Conservation (phyloP, 2,797 vertebrate species). For the Micropoecilia bifurca region DNA sequence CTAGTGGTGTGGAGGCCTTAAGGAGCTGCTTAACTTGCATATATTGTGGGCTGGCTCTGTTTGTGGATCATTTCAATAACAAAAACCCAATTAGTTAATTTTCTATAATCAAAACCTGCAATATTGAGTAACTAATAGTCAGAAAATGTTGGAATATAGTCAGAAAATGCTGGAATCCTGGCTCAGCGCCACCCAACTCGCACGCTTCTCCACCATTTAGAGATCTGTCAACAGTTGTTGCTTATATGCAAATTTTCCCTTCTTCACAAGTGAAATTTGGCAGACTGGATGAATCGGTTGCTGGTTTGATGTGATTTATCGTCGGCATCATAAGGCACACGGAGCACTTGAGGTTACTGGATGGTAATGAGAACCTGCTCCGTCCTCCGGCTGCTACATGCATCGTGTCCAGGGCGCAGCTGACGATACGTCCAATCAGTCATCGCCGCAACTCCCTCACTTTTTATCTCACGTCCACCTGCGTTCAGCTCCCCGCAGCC, state of each 20-base stretch:
- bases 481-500: conserved; percentile 26
- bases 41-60: neutral
- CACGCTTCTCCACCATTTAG: neutral
- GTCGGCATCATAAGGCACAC: conserved; percentile 14
- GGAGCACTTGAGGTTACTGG: conserved; percentile 29
- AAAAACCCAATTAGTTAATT: neutral
- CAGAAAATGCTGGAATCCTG: neutral
- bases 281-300: conserved; percentile 7
- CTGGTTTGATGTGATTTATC: conserved; percentile 41
- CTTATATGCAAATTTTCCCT: conserved; percentile 6
- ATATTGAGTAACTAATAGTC: neutral
- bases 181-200: neutral
- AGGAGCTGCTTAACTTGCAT: no score
- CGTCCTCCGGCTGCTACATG: conserved; percentile 1
- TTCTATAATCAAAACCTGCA: neutral
- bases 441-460: conserved; percentile 2
- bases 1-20: no score
- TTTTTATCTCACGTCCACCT: neutral
- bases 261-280: conserved; percentile 18
- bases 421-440: conserved; percentile 36
- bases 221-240: conserved; percentile 2
- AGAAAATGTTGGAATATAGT: neutral
- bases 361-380: conserved; percentile 40
- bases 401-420: conserved; percentile 64
- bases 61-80: neutral